phyloP scores from a whole-genome alignment of 1,140 invertebrate species.

The Tribolium castaneum region DNA sequence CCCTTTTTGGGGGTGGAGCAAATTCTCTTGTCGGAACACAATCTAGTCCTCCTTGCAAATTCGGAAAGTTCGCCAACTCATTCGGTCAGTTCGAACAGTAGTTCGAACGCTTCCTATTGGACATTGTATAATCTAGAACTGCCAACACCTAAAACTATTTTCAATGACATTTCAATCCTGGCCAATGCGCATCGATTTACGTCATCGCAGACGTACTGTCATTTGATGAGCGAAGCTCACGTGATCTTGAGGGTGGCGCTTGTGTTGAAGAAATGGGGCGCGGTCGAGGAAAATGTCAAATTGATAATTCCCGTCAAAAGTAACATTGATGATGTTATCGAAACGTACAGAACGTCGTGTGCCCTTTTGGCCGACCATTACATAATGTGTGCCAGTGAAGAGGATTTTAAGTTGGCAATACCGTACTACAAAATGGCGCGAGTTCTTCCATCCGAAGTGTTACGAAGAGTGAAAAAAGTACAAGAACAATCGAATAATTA shows the following conservation, averaged over 20 bases:
- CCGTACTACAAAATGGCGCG: slow-evolving; percentile 73
- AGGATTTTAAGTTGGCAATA: slow-evolving; percentile 69
- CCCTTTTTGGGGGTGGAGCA: slow-evolving; percentile 79
- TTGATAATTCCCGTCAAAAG: slow-evolving; percentile 54
- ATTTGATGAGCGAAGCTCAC: slow-evolving; percentile 76
- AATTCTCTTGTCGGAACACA: slow-evolving; percentile 71
- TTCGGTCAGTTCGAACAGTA: slow-evolving; percentile 62
- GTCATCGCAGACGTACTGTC: slow-evolving; percentile 73
- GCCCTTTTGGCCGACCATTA: slow-evolving; percentile 74
- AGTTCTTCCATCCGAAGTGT: slow-evolving; percentile 66
- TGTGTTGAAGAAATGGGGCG: slow-evolving; percentile 60
- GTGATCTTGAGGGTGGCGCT: slow-evolving; percentile 69
- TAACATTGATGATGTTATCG: slow-evolving; percentile 64
- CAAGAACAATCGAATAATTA: slow-evolving; percentile 59
- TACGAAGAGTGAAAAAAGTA: slow-evolving; percentile 63
- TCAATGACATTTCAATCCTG: slow-evolving; percentile 75
- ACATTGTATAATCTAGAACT: slow-evolving; percentile 75
- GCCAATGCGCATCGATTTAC: slow-evolving; percentile 72
- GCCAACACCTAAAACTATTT: slow-evolving; percentile 71
- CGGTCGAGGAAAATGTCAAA: slow-evolving; percentile 55
- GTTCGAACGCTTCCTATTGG: slow-evolving; percentile 66
- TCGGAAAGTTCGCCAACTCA: slow-evolving; percentile 67
- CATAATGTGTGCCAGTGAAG: slow-evolving; percentile 65
- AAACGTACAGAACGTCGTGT: slow-evolving; percentile 71
- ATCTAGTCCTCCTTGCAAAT: slow-evolving; percentile 74